phyloP scores from a whole-genome alignment of 64 coral and sea anemone genomes.

The Anthopleura sola region DNA sequence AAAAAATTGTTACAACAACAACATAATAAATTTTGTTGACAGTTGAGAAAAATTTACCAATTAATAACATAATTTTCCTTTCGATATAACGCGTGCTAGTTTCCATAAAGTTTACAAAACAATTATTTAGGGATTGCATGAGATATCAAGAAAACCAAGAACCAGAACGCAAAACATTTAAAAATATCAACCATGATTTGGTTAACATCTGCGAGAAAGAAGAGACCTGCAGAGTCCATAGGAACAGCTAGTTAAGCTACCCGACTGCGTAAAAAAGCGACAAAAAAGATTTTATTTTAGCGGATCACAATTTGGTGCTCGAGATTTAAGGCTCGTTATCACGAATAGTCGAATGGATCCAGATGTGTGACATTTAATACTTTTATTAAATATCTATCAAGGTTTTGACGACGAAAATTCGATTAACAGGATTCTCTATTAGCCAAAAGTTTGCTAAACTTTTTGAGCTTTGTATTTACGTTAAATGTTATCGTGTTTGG shows the following conservation, averaged over 20 bases:
- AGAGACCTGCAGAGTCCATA: background rate
- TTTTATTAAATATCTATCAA: background rate
- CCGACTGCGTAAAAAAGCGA: background rate
- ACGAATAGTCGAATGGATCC: background rate
- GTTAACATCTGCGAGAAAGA: background rate
- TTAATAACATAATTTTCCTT: background rate
- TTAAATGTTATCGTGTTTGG: background rate
- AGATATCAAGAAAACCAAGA: background rate
- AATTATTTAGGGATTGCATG: background rate
- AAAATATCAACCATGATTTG: background rate
- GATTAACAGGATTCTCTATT: background rate
- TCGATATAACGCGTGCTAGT: background rate
- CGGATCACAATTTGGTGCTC: background rate
- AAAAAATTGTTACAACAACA: background rate
- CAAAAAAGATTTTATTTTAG: background rate
- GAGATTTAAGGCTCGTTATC: background rate
- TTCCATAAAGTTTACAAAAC: slow-evolving; percentile 6
- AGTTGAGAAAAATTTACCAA: background rate
- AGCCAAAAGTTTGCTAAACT: slow-evolving; percentile 4
- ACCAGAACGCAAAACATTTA: background rate
- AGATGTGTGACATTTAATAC: no score
- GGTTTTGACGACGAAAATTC: background rate
- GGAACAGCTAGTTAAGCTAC: background rate
- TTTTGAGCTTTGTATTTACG: background rate
- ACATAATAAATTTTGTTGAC: background rate